These are phyloP conservation scores for Tachysurus vachellii DNA, from an alignment of 2,113 vertebrate genomes.

Conservation along the genomic window DNA sequence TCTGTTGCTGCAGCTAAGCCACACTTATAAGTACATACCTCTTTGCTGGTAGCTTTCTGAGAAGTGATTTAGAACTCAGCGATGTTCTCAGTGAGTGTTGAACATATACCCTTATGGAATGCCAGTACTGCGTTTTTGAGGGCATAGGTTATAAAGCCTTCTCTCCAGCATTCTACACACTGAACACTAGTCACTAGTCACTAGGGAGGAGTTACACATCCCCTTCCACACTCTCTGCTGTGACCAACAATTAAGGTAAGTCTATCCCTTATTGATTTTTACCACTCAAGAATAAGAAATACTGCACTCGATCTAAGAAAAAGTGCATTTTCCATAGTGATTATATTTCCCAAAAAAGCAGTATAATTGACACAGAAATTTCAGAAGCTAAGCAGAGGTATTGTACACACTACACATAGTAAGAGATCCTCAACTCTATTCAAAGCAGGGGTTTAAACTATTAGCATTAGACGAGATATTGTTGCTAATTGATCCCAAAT, in stretches of 20 bases:
- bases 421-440: constrained; percentile 28
- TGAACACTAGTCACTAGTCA: constrained; percentile 56
- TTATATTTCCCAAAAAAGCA: constrained; percentile 56
- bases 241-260: constrained; percentile 62
- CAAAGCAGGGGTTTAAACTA: neutral
- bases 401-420: constrained; percentile 47
- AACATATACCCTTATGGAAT: constrained; percentile 31
- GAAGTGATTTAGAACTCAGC: neutral
- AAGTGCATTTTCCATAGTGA: constrained; percentile 54
- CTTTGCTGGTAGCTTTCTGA: neutral
- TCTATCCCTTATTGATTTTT: constrained; percentile 56
- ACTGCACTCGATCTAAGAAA: constrained; percentile 5
- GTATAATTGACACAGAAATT: constrained; percentile 50
- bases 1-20: neutral
- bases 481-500: constrained; percentile 4
- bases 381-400: constrained; percentile 53
- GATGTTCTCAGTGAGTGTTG: neutral
- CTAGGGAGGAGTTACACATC: constrained; percentile 63
- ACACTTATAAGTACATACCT: neutral
- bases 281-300: constrained; percentile 48
- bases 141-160: constrained; percentile 45
- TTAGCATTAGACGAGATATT: no score
- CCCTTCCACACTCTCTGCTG: constrained; percentile 27
- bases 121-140: constrained; percentile 43
- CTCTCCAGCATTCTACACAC: constrained; percentile 35